phyloP scores from a whole-genome alignment of 1,140 invertebrate species.

The Macrobrachium rosenbergii region DNA sequence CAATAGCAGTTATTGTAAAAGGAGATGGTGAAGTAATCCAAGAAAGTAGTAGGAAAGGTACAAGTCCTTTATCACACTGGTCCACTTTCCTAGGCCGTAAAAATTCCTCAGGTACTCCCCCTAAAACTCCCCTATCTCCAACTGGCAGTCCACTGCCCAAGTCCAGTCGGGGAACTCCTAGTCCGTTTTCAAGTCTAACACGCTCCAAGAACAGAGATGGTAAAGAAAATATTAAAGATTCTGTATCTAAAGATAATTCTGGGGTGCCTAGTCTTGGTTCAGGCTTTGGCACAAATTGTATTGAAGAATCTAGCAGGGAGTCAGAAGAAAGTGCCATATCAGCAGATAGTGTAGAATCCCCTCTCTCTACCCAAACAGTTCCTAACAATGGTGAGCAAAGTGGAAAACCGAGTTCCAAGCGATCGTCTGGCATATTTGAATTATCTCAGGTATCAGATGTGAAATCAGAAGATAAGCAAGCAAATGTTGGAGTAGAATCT shows the following conservation, averaged over 20 bases:
- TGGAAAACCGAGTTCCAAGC: conserved; percentile 44
- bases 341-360: conserved; percentile 33
- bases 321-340: conserved; percentile 58
- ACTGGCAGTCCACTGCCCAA: conserved; percentile 65
- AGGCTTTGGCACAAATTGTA: conserved; percentile 58
- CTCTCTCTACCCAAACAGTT: conserved; percentile 47
- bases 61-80: conserved; percentile 56
- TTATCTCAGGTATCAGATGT: conserved; percentile 24
- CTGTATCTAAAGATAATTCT: conserved; percentile 39
- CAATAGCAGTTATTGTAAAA: conserved; percentile 81
- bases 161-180: conserved; percentile 60
- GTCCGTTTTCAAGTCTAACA: conserved; percentile 65
- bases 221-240: conserved; percentile 36
- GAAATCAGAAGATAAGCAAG: conserved; percentile 35
- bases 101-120: conserved; percentile 55
- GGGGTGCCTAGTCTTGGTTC: conserved; percentile 46
- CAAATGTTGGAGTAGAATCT: conserved; percentile 27
- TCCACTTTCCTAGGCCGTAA: conserved; percentile 60
- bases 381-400: conserved; percentile 48
- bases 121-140: conserved; percentile 65
- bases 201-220: conserved; percentile 60
- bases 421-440: conserved; percentile 47
- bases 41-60: conserved; percentile 55
- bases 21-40: conserved; percentile 37
- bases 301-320: conserved; percentile 50